Percentiles rank a stretch among this genome's conserved stretches.
Evolutionary conservation across 2,888 invertebrate genomes (phyloP).

Genomic region (Synergus laeviventris): DNA sequence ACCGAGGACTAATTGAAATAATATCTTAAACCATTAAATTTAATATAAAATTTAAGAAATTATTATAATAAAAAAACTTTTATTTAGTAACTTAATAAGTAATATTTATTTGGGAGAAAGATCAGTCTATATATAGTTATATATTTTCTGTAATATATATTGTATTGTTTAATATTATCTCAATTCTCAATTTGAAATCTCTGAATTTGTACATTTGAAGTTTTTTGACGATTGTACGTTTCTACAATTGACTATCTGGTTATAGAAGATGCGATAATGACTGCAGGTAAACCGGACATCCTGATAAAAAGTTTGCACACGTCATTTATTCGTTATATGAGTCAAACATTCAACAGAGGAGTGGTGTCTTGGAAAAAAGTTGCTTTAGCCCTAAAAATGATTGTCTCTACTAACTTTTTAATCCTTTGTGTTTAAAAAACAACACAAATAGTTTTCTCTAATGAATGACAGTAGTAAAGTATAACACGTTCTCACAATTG

Average conservation of each 20-base stretch:
- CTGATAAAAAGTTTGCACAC: slow-evolving; percentile 6
- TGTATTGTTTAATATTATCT: too few relatives aligned
- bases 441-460: neutral
- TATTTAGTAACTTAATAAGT: too few relatives aligned
- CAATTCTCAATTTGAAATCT: too few relatives aligned
- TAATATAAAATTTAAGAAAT: too few relatives aligned
- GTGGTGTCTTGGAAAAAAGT: slow-evolving; percentile 33
- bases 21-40: too few relatives aligned
- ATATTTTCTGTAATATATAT: too few relatives aligned
- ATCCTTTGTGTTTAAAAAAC: neutral
- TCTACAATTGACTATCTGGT: neutral
- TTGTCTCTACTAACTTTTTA: neutral
- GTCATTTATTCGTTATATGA: slow-evolving; percentile 40
- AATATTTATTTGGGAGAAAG: too few relatives aligned
- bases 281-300: neutral
- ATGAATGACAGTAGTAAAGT: neutral
- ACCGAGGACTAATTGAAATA: too few relatives aligned
- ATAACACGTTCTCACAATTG: neutral
- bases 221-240: neutral
- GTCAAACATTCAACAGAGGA: slow-evolving; percentile 54
- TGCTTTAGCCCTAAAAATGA: neutral
- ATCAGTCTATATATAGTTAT: too few relatives aligned
- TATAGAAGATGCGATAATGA: neutral
- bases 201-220: neutral
- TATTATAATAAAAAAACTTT: too few relatives aligned